Evolutionary conservation across 2,888 invertebrate species (phyloP).

Genomic region (Eristalinus sepulchralis): DNA sequence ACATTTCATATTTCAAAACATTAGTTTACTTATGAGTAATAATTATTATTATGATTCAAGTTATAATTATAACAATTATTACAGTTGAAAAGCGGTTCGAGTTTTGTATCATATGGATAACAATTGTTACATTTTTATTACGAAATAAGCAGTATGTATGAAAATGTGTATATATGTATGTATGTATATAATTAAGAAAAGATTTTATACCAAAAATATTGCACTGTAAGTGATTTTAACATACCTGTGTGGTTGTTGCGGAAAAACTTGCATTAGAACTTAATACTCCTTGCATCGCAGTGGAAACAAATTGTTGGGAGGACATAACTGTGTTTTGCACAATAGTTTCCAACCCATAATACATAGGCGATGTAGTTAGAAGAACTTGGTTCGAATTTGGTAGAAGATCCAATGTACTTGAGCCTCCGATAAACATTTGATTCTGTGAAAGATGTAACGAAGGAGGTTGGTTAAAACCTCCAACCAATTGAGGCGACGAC

Average conservation of each 20-base stretch:
- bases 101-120: too few relatives aligned
- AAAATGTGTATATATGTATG: too few relatives aligned
- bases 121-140: too few relatives aligned
- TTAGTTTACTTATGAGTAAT: too few relatives aligned
- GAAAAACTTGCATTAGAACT: slow-evolving; percentile 92
- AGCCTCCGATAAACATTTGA: slow-evolving; percentile 84
- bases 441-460: slow-evolving; percentile 83
- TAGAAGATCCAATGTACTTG: slow-evolving; percentile 75
- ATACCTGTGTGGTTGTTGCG: slow-evolving; percentile 87
- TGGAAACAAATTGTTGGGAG: slow-evolving; percentile 92
- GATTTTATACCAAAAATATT: too few relatives aligned
- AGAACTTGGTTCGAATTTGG: slow-evolving; percentile 81
- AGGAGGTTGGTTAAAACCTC: slow-evolving; percentile 85
- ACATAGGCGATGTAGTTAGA: slow-evolving; percentile 87
- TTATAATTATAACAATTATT: too few relatives aligned
- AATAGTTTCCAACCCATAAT: slow-evolving; percentile 92
- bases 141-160: too few relatives aligned
- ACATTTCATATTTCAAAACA: too few relatives aligned
- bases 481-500: slow-evolving; percentile 83
- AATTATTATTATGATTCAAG: too few relatives aligned
- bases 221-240: too few relatives aligned
- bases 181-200: too few relatives aligned
- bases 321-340: slow-evolving; percentile 95
- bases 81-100: too few relatives aligned
- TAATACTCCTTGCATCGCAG: slow-evolving; percentile 89